phyloP scores from a whole-genome alignment of 2,113 vertebrate genomes.

The Pyxicephalus adspersus region DNA sequence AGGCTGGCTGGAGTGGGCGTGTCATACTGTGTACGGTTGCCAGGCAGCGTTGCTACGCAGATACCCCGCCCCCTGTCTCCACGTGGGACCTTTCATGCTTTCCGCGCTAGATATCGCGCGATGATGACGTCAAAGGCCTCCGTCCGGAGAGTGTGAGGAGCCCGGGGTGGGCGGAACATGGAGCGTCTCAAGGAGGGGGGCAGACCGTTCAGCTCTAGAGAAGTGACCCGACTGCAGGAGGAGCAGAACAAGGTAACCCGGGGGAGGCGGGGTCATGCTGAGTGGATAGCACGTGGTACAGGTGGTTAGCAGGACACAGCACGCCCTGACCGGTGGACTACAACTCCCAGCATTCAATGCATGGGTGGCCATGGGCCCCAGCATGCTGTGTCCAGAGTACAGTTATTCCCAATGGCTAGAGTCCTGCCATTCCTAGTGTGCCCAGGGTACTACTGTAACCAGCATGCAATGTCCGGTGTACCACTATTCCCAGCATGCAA shows the following conservation, averaged over 20 bases:
- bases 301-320: background rate
- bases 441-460: too few relatives aligned
- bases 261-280: too few relatives aligned
- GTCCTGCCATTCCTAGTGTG: too few relatives aligned
- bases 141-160: background rate
- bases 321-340: background rate
- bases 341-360: background rate
- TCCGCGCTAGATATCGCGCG: background rate
- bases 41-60: background rate
- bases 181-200: conserved; percentile 1
- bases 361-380: background rate
- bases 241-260: conserved; percentile 86
- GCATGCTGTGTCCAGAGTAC: too few relatives aligned
- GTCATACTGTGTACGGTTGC: background rate
- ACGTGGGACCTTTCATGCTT: conserved; percentile 2
- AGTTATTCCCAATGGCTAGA: too few relatives aligned
- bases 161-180: conserved; percentile 45
- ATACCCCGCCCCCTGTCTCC: background rate
- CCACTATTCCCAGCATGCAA: too few relatives aligned
- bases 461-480: too few relatives aligned
- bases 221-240: conserved; percentile 79
- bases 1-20: background rate
- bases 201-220: conserved; percentile 62
- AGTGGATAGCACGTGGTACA: background rate
- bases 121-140: background rate